These are phyloP conservation scores for Lutjanus argentimaculatus DNA, from an alignment of 2,797 vertebrate species.

Conservation along the genomic window DNA sequence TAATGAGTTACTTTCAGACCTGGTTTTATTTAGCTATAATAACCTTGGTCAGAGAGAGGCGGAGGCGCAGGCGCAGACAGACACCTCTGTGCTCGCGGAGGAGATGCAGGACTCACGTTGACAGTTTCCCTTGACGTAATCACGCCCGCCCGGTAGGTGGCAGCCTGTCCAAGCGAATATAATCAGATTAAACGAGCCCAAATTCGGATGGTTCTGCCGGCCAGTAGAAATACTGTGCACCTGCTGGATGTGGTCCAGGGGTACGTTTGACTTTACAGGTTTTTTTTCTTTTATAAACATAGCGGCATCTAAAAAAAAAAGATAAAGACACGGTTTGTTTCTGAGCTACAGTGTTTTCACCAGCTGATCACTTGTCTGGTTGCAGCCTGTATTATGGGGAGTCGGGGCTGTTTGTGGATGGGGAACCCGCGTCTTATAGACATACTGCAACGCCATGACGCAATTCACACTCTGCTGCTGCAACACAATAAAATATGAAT, in stretches of 20 bases:
- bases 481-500: conserved; percentile 68
- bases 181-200: conserved; percentile 12
- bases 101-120: conserved; percentile 1
- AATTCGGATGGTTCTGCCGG: conserved; percentile 21
- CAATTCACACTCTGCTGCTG: conserved; percentile 69
- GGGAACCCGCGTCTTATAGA: conserved; percentile 56
- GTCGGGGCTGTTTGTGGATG: conserved; percentile 18
- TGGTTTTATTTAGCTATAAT: too few relatives aligned
- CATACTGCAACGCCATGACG: conserved; percentile 75
- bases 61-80: background rate
- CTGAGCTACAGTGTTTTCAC: too few relatives aligned
- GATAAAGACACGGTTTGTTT: fast-evolving
- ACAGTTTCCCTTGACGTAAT: conserved; percentile 20
- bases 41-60: background rate
- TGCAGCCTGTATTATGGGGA: background rate
- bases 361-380: background rate
- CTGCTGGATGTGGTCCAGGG: conserved; percentile 12
- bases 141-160: conserved; percentile 60
- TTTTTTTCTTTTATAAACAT: background rate
- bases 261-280: background rate
- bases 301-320: background rate
- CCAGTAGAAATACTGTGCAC: background rate
- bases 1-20: too few relatives aligned
- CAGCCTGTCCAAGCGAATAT: conserved; percentile 52
- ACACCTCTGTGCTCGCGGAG: background rate